Percentiles rank a stretch among this genome's conserved stretches.
phyloP scores from a whole-genome alignment of 2,888 invertebrate genomes.

The Blastobasis adustella region DNA sequence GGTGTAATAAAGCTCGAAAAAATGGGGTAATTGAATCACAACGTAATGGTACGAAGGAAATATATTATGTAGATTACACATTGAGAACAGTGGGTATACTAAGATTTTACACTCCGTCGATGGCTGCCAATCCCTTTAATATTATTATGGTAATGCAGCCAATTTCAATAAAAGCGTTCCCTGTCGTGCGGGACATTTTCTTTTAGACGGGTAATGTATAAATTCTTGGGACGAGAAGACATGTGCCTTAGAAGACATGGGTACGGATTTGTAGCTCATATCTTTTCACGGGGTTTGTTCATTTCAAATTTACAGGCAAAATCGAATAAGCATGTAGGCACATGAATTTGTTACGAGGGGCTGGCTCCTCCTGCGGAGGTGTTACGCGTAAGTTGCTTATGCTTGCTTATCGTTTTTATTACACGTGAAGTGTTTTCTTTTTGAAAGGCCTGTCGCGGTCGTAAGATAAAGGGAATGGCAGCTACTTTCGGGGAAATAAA shows the following conservation, averaged over 20 bases:
- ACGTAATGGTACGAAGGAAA: constrained; percentile 47
- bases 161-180: constrained; percentile 71
- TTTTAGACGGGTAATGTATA: constrained; percentile 45
- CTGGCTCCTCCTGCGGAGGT: constrained; percentile 7
- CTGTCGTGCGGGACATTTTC: constrained; percentile 46
- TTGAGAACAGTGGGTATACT: constrained; percentile 52
- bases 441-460: too few species aligned
- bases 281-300: constrained; percentile 40
- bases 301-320: constrained; percentile 33
- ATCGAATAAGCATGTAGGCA: constrained; percentile 27
- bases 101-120: constrained; percentile 64
- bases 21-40: constrained; percentile 55
- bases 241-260: constrained; percentile 51
- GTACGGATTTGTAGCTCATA: constrained; percentile 60
- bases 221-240: constrained; percentile 41
- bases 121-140: constrained; percentile 70
- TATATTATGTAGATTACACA: constrained; percentile 44
- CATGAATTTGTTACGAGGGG: constrained; percentile 23
- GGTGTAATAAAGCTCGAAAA: constrained; percentile 6
- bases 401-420: constrained; percentile 3
- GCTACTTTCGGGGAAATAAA: too few species aligned
- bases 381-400: constrained; percentile 2
- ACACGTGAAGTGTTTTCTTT: too few species aligned
- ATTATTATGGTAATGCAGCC: constrained; percentile 71
- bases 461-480: too few species aligned